These are phyloP conservation scores for Pelvicachromis taeniatus DNA, from an alignment of 2,113 vertebrate species.

Conservation along the genomic window DNA sequence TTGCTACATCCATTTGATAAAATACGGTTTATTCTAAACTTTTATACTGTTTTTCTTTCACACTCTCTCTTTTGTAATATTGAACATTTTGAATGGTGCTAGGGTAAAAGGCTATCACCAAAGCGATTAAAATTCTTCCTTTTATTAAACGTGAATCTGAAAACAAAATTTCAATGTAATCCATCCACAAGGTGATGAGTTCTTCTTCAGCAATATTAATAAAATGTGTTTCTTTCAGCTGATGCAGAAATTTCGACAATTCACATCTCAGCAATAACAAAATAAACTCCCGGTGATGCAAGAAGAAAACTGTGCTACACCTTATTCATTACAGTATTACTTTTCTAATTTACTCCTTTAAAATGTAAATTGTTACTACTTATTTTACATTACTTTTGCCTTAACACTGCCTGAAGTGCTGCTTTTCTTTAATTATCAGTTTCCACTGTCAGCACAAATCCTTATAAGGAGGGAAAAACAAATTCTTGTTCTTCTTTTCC, in stretches of 20 bases:
- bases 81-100: background rate
- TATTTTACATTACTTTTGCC: background rate
- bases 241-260: background rate
- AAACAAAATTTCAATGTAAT: background rate
- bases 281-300: background rate
- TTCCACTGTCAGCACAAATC: background rate
- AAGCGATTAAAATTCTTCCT: background rate
- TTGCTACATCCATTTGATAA: rapidly evolving
- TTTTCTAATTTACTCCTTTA: background rate
- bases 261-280: rapidly evolving
- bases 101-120: background rate
- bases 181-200: background rate
- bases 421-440: background rate
- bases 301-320: background rate
- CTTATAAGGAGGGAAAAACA: background rate
- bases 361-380: background rate
- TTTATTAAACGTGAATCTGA: rapidly evolving
- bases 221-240: background rate
- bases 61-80: background rate
- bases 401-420: rapidly evolving
- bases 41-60: background rate
- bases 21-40: rapidly evolving
- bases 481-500: rapidly evolving
- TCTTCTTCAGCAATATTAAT: background rate
- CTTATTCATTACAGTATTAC: background rate